Evolutionary conservation across 2,888 invertebrate species (phyloP), one percentile per base, ranked within the genome.

Genomic region (Heliconius sara): DNA sequence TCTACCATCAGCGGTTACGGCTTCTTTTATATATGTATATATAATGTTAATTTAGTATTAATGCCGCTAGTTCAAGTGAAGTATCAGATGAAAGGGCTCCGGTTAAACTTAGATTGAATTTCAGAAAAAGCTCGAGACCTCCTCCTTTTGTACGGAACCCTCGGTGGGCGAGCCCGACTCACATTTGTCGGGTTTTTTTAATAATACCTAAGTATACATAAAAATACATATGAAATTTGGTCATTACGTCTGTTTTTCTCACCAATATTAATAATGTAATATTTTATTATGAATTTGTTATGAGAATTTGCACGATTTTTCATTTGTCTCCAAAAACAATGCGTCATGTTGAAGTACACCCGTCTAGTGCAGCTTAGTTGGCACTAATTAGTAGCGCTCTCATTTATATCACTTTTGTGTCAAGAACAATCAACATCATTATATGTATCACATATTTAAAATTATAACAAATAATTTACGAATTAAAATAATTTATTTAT

Each of bases 271-370:
- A n/a, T n/a, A n/a, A n/a, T 60, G n/a, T 60, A 60, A 12, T 25
- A 70, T 70, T 43, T 30, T 72, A 22, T n/a, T 34, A 30, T 2
- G 22, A 57, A 57, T 57, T 57, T 72, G 52, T 72, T 63, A 63
- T 74, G 25, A 60, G n/a, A 63, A n/a, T 63, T 60, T n/a, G 39
- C 22, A 22, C 75, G 27, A 65, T 25, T 75, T 75, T 43, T 65
- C 75, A 75, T 65, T 65, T 65, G 75, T 75, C 65, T 65, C 34
- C 65, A 25, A 73, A 75, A 75, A 75, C 75, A 75, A 75, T 75
- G 75, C 63, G 27, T 75, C 65, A 75, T 75, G 75, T 75, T 75
- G 75, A 75, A 75, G 43, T 47, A 13, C 47, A 39, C 65, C 65
- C 65, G 75, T 75, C 75, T 65, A 75, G 75, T 63, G 12, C 75